A percentile compares a stretch with the other conserved stretches of the same genome.
Evolutionary conservation across 2,797 vertebrate genomes (phyloP).

Genomic region (Tenualosa ilisha): DNA sequence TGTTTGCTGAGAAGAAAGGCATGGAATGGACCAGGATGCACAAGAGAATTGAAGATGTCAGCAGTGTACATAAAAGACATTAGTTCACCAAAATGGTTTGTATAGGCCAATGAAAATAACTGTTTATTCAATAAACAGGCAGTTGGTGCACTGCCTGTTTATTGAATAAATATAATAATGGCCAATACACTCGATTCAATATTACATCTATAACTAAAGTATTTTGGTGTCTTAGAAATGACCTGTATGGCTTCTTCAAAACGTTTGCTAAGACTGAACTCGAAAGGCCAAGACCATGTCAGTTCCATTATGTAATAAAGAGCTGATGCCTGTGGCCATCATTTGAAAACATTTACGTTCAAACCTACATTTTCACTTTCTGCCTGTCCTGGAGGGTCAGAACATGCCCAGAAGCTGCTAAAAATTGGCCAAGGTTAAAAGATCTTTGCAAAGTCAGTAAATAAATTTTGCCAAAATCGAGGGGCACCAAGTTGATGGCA

Average conservation of each 20-base stretch:
- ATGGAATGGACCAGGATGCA: background rate
- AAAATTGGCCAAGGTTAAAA: background rate
- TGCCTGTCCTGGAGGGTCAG: background rate
- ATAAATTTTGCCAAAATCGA: constrained; percentile 36
- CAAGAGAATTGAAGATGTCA: background rate
- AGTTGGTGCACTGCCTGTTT: background rate
- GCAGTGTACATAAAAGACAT: background rate
- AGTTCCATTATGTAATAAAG: background rate
- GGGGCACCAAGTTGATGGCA: constrained; percentile 34
- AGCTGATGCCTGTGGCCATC: background rate
- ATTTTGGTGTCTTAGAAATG: background rate
- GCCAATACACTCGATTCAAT: background rate
- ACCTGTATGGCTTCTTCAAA: background rate
- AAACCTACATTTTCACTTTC: background rate
- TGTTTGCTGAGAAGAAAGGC: background rate
- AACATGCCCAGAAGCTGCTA: background rate
- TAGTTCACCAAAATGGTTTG: background rate
- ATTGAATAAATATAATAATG: background rate
- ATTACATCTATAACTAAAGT: background rate
- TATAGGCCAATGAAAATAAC: background rate
- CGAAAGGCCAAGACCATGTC: background rate
- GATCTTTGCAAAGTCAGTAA: constrained; percentile 11
- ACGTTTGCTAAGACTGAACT: background rate
- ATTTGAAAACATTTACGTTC: background rate
- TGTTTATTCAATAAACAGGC: background rate